A percentile compares a stretch with the other conserved stretches of the same genome.
Conservation (phyloP, 2,888 invertebrate species). For the Drosophila multiciliata region DNA sequence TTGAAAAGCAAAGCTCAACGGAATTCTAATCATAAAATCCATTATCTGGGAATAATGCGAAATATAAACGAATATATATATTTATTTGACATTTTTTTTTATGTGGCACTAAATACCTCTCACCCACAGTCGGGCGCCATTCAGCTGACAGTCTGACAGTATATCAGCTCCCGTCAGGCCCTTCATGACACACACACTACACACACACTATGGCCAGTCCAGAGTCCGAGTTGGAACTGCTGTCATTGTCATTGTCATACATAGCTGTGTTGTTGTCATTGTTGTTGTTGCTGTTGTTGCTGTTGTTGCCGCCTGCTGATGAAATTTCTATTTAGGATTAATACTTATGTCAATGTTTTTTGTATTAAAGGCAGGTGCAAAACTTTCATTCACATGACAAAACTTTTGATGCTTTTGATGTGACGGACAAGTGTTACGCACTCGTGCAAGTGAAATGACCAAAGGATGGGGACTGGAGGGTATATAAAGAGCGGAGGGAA, state of each 20-base stretch:
- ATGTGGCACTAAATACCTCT: neutral
- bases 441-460: constrained; percentile 51
- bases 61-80: constrained; percentile 25
- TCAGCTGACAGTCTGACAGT: constrained; percentile 18
- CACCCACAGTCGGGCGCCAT: constrained; percentile 7
- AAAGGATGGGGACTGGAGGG: neutral
- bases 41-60: constrained; percentile 27
- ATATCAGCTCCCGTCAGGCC: constrained; percentile 35
- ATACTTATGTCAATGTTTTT: constrained; percentile 71
- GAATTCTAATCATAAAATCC: constrained; percentile 20
- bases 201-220: neutral
- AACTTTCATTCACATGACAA: constrained; percentile 75
- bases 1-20: neutral
- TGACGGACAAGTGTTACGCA: constrained; percentile 72
- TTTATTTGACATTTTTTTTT: constrained; percentile 12
- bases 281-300: constrained; percentile 39
- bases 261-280: constrained; percentile 36
- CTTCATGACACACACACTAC: constrained; percentile 1
- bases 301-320: constrained; percentile 49
- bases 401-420: constrained; percentile 79
- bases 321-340: constrained; percentile 79
- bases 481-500: neutral
- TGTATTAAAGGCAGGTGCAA: constrained; percentile 71
- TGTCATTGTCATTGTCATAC: constrained; percentile 51
- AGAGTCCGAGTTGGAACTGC: constrained; percentile 20